These are phyloP conservation scores for Manis crassicaudata DNA, from an alignment of 2,797 vertebrate genomes.

Conservation along the genomic window DNA sequence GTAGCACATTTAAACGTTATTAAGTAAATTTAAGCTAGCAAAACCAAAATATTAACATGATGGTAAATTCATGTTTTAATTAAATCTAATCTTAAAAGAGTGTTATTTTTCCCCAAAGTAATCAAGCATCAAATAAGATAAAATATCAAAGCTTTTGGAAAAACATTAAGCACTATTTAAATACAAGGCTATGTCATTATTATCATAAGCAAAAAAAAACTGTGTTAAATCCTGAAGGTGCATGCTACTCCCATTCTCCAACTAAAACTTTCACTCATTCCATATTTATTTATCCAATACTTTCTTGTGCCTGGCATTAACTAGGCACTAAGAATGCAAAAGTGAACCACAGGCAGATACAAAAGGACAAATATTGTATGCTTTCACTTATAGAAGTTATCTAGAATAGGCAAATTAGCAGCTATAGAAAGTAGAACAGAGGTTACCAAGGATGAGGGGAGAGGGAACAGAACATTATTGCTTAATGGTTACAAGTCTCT, in stretches of 20 bases:
- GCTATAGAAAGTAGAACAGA: neutral
- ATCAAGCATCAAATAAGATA: neutral
- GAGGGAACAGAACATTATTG: neutral
- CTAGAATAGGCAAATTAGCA: neutral
- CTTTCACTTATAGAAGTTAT: neutral
- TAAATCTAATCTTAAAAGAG: constrained; percentile 20
- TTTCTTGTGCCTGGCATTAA: neutral
- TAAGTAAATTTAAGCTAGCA: constrained; percentile 18
- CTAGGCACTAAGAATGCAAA: neutral
- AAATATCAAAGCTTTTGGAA: neutral
- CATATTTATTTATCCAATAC: neutral
- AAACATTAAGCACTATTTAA: constrained; percentile 12
- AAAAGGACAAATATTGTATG: neutral
- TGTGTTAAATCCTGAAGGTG: neutral
- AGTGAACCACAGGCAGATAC: neutral
- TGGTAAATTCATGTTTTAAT: neutral
- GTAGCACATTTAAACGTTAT: constrained; percentile 21
- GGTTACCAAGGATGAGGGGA: rapidly evolving
- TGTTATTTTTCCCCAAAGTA: neutral
- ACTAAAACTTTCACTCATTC: neutral
- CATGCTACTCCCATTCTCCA: neutral
- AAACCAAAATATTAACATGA: neutral
- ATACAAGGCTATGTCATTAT: neutral
- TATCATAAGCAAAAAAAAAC: neutral
- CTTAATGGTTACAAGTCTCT: neutral